phyloP scores from a whole-genome alignment of 2,113 vertebrate species.

The Orycteropus afer region DNA sequence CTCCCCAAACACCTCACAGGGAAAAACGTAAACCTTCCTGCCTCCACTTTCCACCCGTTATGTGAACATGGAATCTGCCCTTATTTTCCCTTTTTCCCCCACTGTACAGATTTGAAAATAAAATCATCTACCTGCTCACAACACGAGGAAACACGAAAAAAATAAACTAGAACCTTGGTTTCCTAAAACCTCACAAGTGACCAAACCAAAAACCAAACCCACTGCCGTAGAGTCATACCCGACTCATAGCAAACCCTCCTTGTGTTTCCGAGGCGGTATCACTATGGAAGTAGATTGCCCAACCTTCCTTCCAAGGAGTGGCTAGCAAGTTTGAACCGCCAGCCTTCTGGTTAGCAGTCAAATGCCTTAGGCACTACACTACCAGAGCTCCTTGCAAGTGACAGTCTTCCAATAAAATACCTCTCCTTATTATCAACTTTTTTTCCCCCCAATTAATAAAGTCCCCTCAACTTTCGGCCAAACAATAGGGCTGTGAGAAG shows the following conservation, averaged over 20 bases:
- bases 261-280: too few species aligned
- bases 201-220: too few species aligned
- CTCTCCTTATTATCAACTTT: background rate
- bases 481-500: too few species aligned
- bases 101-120: conserved; percentile 34
- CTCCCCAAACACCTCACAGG: background rate
- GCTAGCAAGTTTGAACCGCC: too few species aligned
- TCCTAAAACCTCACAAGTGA: conserved; percentile 30
- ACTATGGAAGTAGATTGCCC: too few species aligned
- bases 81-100: background rate
- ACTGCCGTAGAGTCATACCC: too few species aligned
- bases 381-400: background rate
- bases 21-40: background rate
- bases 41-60: background rate
- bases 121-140: conserved; percentile 52
- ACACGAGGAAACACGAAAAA: conserved; percentile 42
- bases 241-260: too few species aligned
- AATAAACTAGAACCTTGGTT: conserved; percentile 16
- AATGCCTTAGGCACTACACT: too few species aligned
- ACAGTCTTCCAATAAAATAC: background rate
- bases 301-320: too few species aligned
- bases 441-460: too few species aligned
- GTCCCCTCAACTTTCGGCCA: too few species aligned
- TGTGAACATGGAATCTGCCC: background rate
- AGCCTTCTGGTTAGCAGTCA: too few species aligned